A percentile compares a stretch with the other conserved stretches of the same genome.
These are phyloP conservation scores for Oriolus oriolus DNA, from an alignment of 2,113 vertebrate species.

Conservation along the genomic window DNA sequence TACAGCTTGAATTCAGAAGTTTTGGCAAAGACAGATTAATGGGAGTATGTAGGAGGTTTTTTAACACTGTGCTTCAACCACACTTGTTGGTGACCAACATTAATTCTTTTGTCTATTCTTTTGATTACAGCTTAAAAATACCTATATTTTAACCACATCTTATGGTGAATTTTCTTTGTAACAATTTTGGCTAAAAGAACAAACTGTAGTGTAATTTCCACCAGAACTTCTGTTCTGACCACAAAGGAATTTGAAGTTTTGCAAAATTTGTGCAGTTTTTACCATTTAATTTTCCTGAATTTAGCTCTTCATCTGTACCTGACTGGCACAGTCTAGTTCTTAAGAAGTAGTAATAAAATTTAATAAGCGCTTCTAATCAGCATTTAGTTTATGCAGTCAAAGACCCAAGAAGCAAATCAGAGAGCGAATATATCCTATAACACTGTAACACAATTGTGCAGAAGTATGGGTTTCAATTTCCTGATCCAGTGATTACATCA, in stretches of 20 bases:
- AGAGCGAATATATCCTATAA: neutral
- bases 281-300: neutral
- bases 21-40: neutral
- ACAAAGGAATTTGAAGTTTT: neutral
- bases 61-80: neutral
- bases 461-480: slow-evolving; percentile 10
- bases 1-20: neutral
- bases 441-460: neutral
- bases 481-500: neutral
- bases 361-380: neutral
- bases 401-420: neutral
- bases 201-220: neutral
- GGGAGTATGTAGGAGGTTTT: neutral
- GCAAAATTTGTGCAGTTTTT: neutral
- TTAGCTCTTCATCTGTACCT: neutral
- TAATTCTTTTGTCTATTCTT: neutral
- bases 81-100: neutral
- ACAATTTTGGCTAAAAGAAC: neutral
- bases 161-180: neutral
- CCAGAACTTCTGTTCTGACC: neutral
- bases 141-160: neutral
- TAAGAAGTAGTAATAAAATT: neutral
- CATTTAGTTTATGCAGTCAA: neutral
- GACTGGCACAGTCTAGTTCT: neutral
- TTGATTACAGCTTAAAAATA: neutral